Evolutionary conservation across 2,888 invertebrate species (phyloP).

Genomic region (Erannis defoliaria): DNA sequence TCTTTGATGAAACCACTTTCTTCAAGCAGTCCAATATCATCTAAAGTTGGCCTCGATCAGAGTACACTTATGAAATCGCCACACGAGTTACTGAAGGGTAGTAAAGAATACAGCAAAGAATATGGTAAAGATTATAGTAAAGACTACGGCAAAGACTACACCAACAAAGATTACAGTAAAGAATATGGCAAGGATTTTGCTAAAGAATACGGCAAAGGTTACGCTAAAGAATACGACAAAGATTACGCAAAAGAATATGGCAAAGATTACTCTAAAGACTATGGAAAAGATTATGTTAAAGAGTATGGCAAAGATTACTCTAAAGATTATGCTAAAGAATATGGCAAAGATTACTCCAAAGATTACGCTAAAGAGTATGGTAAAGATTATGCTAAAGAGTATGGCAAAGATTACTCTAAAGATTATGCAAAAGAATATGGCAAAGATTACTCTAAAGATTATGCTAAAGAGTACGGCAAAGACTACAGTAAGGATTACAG

Average conservation of each 20-base stretch:
- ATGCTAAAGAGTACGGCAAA: slow-evolving; percentile 69
- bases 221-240: slow-evolving; percentile 36
- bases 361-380: slow-evolving; percentile 26
- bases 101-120: slow-evolving; percentile 38
- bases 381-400: slow-evolving; percentile 42
- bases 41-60: slow-evolving; percentile 79
- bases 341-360: slow-evolving; percentile 38
- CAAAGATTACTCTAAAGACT: slow-evolving; percentile 39
- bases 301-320: slow-evolving; percentile 43
- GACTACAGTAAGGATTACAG: slow-evolving; percentile 69
- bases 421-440: slow-evolving; percentile 69
- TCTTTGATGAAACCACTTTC: slow-evolving; percentile 87
- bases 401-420: slow-evolving; percentile 41
- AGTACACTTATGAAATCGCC: slow-evolving; percentile 76
- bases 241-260: slow-evolving; percentile 44
- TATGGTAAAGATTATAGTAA: slow-evolving; percentile 35
- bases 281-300: slow-evolving; percentile 30
- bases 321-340: slow-evolving; percentile 41
- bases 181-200: slow-evolving; percentile 37
- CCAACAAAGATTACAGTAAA: slow-evolving; percentile 42
- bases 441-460: slow-evolving; percentile 54
- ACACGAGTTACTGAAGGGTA: slow-evolving; percentile 47
- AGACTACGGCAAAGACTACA: slow-evolving; percentile 44
- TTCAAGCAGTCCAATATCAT: slow-evolving; percentile 84
- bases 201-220: slow-evolving; percentile 32